These are phyloP conservation scores for Empidonax alnorum DNA, from an alignment of 2,113 vertebrate species.

Conservation along the genomic window DNA sequence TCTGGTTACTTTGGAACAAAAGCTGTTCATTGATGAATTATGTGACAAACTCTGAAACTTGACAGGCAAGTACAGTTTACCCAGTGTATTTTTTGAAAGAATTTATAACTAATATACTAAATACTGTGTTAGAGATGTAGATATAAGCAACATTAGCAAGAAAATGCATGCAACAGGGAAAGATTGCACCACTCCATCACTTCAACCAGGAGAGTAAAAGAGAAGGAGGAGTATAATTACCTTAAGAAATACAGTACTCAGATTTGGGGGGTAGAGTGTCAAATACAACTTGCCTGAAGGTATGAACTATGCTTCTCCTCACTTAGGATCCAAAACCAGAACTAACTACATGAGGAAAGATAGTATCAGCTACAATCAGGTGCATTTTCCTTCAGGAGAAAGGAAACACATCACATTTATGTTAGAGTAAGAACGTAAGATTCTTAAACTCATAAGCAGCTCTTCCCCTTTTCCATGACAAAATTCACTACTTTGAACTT, in stretches of 20 bases:
- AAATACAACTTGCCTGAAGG: neutral
- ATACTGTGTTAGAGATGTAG: neutral
- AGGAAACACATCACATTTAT: neutral
- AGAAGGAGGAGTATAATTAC: neutral
- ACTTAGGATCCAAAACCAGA: neutral
- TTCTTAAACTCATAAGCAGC: neutral
- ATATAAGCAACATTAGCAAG: neutral
- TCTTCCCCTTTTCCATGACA: neutral
- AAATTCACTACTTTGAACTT: neutral
- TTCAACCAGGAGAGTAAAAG: neutral
- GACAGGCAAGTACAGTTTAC: neutral
- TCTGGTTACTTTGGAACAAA: neutral
- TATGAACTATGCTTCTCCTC: neutral
- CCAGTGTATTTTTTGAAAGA: neutral
- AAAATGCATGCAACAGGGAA: neutral
- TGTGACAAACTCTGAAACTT: neutral
- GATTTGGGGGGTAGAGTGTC: fast-evolving
- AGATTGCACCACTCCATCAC: neutral
- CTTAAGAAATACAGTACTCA: neutral
- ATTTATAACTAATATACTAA: neutral
- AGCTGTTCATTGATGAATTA: neutral
- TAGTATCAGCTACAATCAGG: neutral
- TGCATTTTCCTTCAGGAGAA: neutral
- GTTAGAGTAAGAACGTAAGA: neutral
- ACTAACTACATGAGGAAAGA: neutral